A percentile compares a stretch with the other conserved stretches of the same genome.
Conservation (phyloP, 2,888 invertebrate genomes). For the Icerya purchasi region DNA sequence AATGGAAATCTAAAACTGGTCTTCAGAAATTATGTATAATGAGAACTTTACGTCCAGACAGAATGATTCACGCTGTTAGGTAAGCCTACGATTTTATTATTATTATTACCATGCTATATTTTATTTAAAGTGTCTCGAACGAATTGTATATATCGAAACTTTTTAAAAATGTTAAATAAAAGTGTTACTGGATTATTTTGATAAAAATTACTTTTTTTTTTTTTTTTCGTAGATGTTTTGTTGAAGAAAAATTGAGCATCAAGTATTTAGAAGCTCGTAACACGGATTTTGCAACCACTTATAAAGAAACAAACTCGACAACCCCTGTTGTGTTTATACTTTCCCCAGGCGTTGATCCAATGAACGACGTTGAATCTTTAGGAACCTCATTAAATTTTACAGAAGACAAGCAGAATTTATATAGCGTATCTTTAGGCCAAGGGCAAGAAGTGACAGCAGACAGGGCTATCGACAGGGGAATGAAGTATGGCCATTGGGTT, state of each 20-base stretch:
- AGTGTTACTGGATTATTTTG: no score
- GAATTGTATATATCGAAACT: no score
- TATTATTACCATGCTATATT: neutral
- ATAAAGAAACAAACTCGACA: slow-evolving; percentile 56
- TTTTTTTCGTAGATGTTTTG: slow-evolving; percentile 37
- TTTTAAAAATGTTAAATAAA: no score
- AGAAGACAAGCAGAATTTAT: slow-evolving; percentile 59
- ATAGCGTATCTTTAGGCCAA: slow-evolving; percentile 82
- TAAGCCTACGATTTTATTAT: slow-evolving; percentile 26
- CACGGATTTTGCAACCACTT: slow-evolving; percentile 66
- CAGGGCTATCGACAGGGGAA: slow-evolving; percentile 55
- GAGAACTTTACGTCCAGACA: slow-evolving; percentile 71
- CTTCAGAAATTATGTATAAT: slow-evolving; percentile 78
- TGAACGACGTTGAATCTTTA: slow-evolving; percentile 73
- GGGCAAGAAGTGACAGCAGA: slow-evolving; percentile 87
- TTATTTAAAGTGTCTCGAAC: no score
- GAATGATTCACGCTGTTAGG: slow-evolving; percentile 82
- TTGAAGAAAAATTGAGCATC: slow-evolving; percentile 68
- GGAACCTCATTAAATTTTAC: slow-evolving; percentile 63
- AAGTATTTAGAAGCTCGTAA: slow-evolving; percentile 60
- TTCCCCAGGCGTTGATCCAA: slow-evolving; percentile 82
- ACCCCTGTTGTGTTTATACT: slow-evolving; percentile 86
- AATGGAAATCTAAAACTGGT: slow-evolving; percentile 78
- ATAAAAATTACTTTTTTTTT: neutral
- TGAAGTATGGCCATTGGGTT: slow-evolving; percentile 70